Percentiles rank a stretch among this genome's conserved stretches.
phyloP scores from a whole-genome alignment of 2,113 vertebrate species.

The Athene cunicularia region DNA sequence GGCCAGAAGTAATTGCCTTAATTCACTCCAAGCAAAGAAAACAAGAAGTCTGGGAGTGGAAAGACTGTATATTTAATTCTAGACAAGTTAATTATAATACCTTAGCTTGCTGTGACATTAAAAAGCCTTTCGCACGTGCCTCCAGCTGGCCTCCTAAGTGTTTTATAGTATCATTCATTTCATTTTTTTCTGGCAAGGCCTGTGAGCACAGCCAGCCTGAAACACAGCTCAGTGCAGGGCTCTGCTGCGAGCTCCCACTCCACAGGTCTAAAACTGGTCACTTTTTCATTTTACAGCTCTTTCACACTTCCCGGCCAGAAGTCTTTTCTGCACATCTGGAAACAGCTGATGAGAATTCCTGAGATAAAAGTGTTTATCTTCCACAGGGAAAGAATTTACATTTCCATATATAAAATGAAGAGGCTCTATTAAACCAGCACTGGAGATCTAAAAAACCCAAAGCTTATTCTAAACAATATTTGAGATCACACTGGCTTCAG shows the following conservation, averaged over 20 bases:
- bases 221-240: neutral
- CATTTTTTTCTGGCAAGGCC: neutral
- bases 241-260: neutral
- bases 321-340: neutral
- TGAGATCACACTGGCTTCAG: neutral
- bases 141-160: neutral
- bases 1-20: neutral
- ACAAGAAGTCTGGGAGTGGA: neutral
- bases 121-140: neutral
- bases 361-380: slow-evolving; percentile 10
- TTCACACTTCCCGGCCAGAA: neutral
- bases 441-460: neutral
- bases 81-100: neutral
- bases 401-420: neutral
- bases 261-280: neutral
- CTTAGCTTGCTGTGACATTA: neutral
- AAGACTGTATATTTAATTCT: neutral
- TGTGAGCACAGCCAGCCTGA: neutral
- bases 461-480: neutral
- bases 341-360: neutral
- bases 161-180: neutral
- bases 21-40: neutral
- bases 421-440: neutral
- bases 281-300: neutral
- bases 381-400: neutral